Conservation (phyloP, 2,888 invertebrate species). For the Calliphora vomitoria region DNA sequence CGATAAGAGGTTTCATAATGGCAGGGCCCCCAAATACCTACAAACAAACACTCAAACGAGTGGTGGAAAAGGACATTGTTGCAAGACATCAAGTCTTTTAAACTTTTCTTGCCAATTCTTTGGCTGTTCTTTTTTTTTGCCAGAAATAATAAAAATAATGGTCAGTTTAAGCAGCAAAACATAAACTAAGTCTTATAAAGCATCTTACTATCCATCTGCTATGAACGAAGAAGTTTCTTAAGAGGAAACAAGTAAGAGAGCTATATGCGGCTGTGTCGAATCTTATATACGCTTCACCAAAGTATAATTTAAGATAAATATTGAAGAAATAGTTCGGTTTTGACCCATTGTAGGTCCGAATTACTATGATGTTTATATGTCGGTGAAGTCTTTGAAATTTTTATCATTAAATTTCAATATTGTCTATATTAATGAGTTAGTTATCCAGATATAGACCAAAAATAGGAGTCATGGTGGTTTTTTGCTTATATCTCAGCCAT, state of each 20-base stretch:
- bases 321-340: too few relatives aligned
- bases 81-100: slow-evolving; percentile 31
- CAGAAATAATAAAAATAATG: slow-evolving; percentile 63
- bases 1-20: slow-evolving; percentile 79
- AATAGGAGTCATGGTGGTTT: too few relatives aligned
- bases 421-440: too few relatives aligned
- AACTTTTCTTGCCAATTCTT: background rate
- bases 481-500: too few relatives aligned
- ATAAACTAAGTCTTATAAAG: slow-evolving; percentile 8
- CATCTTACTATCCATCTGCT: slow-evolving; percentile 48
- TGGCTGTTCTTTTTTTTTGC: background rate
- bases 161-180: slow-evolving; percentile 46
- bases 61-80: slow-evolving; percentile 56
- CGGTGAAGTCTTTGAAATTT: too few relatives aligned
- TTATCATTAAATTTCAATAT: too few relatives aligned
- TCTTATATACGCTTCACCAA: too few relatives aligned
- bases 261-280: too few relatives aligned
- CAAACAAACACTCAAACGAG: background rate
- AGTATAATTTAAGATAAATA: too few relatives aligned
- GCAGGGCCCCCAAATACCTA: slow-evolving; percentile 30
- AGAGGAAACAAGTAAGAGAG: background rate
- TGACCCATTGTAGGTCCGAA: too few relatives aligned
- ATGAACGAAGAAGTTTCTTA: background rate
- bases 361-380: too few relatives aligned
- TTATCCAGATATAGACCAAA: too few relatives aligned